Evolutionary conservation across 2,888 invertebrate genomes (phyloP), one percentile per base, ranked within the genome.

Genomic region (Metacarcinus magister): DNA sequence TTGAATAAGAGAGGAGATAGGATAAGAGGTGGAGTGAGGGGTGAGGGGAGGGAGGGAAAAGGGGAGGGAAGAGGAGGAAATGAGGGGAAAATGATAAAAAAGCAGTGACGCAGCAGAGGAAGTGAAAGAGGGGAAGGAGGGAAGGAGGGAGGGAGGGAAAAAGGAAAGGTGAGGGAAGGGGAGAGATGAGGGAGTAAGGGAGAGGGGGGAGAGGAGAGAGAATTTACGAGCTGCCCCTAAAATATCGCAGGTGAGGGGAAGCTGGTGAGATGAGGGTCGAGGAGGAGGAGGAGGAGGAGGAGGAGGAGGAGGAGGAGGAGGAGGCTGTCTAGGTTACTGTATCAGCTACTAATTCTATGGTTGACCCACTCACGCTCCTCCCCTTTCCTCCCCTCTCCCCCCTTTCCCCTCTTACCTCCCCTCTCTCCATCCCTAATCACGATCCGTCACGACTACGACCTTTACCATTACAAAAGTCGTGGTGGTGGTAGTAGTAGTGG

Each of bases 221-320:
- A 23, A 19, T 67, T 67, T 67, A 67, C 67, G n/a, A n/a, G 67
- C n/a, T 1, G 54, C 16, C n/a, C 67, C n/a, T 67, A 67, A 67
- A 67, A 67, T 67, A 67, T 13, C 67, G 7, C 67, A 67, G 67
- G 67, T 67, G n/a, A 67, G 67, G 67, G 67, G 13, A 67, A 67
- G n/a, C 10, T 23, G 67, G 23, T n/a, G 67, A 67, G 67, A 67
- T n/a, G 67, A 67, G n/a, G 67, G 67, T 23, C 23, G 67, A 67
- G 67, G 67, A 67, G 67, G 67, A 67, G 67, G 67, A 67, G 67
- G 67, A 67, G n/a, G 67, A 67, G 67, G n/a, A 67, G 67, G 67
- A 67, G 67, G 67, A 67, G 19, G 7, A 67, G 67, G 67, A 67
- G 67, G 67, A 67, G 67, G 67, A 19, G 23, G 23, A 5, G 23